Evolutionary conservation across 2,797 vertebrate species (phyloP), one percentile per base, ranked within the genome.

Genomic region (Mus spretus): DNA sequence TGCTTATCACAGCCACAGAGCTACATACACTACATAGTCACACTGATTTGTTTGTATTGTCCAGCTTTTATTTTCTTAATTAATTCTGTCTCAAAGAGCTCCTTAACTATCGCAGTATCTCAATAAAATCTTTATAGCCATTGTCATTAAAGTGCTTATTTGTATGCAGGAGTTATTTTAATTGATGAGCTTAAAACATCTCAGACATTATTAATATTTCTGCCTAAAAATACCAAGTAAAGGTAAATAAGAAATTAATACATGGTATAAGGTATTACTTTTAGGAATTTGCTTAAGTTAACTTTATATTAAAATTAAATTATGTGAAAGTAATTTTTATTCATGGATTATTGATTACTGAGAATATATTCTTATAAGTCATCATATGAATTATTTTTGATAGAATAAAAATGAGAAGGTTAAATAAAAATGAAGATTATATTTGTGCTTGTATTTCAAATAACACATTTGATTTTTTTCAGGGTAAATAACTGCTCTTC

Each of bases 401-500:
- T 67, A 77, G 14, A n/a, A 72, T 95, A 87, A 88, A 89, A 93
- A 96, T 74, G 93, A 90, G 63, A 74, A 59, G 6, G 4, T 83
- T 94, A 74, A 44, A 44, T 44, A 44, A 44, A 44, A 44, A 44
- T 92, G 95, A 37, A 31, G 0, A 28, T 93, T 86, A n/a, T 40
- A 65, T 87, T 93, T 67, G 79, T 40, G 34, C 22, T 61, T 55
- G 17, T 90, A 81, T 85, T 96, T 95, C 93, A 93, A 93, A 85
- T 94, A 91, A 88, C 14, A 15, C 70, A 34, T 50, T 84, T 96
- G 72, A 94, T 65, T 47, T 87, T 97, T 67, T 96, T 67, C 88
- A 98, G 98, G 77, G 72, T 88, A 92, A 96, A 96, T 91, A 97
- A 82, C 47, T 97, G 88, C 84, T 91, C 85, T 97, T 92, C 91